phyloP scores from a whole-genome alignment of 1,140 invertebrate species.

The Microplitis demolitor region DNA sequence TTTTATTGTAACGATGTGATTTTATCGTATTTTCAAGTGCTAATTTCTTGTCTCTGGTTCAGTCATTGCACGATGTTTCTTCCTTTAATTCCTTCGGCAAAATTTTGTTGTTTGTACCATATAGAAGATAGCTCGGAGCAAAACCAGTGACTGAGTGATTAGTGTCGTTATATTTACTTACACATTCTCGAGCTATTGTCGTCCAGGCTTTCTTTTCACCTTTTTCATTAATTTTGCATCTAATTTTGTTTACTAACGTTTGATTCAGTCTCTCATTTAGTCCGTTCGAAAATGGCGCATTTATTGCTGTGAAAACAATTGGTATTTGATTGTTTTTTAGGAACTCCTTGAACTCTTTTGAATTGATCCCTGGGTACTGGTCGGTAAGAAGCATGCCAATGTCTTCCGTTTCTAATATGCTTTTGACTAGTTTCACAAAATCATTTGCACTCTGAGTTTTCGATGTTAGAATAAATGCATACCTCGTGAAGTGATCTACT shows the following conservation, averaged over 20 bases:
- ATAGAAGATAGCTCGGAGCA: background rate
- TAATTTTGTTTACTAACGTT: background rate
- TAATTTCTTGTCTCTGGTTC: background rate
- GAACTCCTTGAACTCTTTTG: background rate
- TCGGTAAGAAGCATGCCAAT: background rate
- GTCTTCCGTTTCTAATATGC: background rate
- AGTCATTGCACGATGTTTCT: background rate
- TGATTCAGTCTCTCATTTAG: background rate
- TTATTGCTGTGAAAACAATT: background rate
- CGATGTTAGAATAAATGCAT: background rate
- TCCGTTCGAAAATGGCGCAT: background rate
- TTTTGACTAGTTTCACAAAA: background rate
- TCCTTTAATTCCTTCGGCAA: background rate
- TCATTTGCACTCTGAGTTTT: background rate
- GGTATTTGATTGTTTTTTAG: background rate
- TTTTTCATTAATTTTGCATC: background rate
- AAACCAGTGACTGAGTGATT: background rate
- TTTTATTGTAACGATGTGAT: background rate
- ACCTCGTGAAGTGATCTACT: background rate
- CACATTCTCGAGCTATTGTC: background rate
- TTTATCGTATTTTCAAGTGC: background rate
- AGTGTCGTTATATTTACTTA: background rate
- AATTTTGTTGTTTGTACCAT: background rate
- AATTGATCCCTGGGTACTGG: background rate
- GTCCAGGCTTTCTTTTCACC: background rate